Evolutionary conservation across 2,113 vertebrate genomes (phyloP), one percentile per base, ranked within the genome.

Genomic region (Microtus pennsylvanicus): DNA sequence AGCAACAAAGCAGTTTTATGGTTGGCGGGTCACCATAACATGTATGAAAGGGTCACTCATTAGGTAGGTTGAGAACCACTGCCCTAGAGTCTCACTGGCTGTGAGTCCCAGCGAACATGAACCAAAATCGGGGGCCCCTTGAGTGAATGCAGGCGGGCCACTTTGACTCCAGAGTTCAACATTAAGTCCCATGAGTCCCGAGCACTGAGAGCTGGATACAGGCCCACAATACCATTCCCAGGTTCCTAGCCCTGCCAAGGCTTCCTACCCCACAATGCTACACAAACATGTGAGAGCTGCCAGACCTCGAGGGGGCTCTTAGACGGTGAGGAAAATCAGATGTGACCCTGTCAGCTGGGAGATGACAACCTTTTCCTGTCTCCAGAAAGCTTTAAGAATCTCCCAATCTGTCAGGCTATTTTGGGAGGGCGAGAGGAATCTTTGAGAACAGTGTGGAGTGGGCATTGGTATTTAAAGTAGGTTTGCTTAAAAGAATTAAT

Each of bases 391-490:
- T 45, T 92, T 86, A 81, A 77, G 33, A 7, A 28, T 75, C 38
- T 74, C 38, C 9, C 2, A 63, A 10, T 26, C 3, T 47, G 30
- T 85, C 22, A 5, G 6, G 26, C 19, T 77, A 7, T 55, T 89
- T 93, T 50, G 50, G 28, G 26, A 93, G 82, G 38, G 38, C 7
- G 50, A n/a, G 19, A 85, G n/a, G 47, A 86, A 89, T 38, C 45
- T 42, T 80, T 52, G 24, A n/a, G 42, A 75, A 24, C 69, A 85
- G 21, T 28, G 14, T 91, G 11, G 61, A 88, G 17, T 94, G 52
- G 38, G 13, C 69, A 38, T 89, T 94, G 1, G 38, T 90, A 52
- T 87, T 87, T 87, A 94, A 96, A 94, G 5, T 70, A 75, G 10
- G 14, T 72, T 93, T 82, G 33, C 74, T 89, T 21, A 58, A 24